Base-by-base conservation (phyloP, 2,797 vertebrate species). In the Margarornis squamiger region DNA sequence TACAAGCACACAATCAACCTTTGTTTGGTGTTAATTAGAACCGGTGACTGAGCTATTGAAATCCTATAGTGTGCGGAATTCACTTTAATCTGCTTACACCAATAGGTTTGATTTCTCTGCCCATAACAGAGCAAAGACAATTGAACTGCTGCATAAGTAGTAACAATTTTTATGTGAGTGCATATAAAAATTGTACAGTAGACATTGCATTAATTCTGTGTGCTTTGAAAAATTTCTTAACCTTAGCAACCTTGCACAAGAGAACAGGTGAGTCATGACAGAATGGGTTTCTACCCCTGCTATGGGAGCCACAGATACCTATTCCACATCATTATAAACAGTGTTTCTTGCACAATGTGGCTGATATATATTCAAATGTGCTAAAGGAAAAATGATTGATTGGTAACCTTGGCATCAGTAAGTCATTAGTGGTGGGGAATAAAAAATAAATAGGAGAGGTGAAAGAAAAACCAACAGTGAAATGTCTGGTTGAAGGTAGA, bases 361-460 rank as follows among this genome's bases (percentile, higher is more conserved):
- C 34, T 93, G 32, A 51, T 70, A 45, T 10, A 12, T 52, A 76
- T 85, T 81, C 65, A 77, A 70, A 94, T 75, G n/a, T 83, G 79
- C 76, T 83, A 77, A 89, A 91, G 63, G 49, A 79, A 58, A 59
- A 78, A 75, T 81, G 45, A 48, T 92, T 95, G 91, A 95, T 88
- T 94, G 55, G 88, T 95, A 93, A 86, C 82, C 79, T 94, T 91
- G 86, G 74, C 55, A 97, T 93, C 63, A 74, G 26, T 57, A 70
- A 95, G 49, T 51, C 54, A 52, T 70, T 70, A 70, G 74, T 9
- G 3, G 51, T 38, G 72, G 41, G 14, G 7, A 24, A 77, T 24
- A 26, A 10, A 7, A 19, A 9, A 14, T 43, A 43, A 43, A 43
- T 43, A 5, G 1, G 1, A 1, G 2, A 2, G 2, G 4, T 1